A percentile compares a stretch with the other conserved stretches of the same genome.
Evolutionary conservation across 2,113 vertebrate genomes (phyloP).

Genomic region (Crotalus horridus): DNA sequence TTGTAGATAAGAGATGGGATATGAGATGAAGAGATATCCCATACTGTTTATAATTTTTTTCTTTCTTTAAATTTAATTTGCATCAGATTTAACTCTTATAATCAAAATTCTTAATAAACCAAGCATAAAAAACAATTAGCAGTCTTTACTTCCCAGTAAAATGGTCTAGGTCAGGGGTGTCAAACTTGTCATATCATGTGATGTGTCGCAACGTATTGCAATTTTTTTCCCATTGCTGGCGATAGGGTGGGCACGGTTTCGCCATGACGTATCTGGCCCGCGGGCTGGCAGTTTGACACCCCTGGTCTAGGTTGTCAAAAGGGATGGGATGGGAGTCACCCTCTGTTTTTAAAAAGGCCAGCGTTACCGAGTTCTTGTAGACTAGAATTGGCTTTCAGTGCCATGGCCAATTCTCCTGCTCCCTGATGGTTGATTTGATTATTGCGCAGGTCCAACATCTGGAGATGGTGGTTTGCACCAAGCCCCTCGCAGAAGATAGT

Average conservation of each 20-base stretch:
- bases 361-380: slow-evolving; percentile 86
- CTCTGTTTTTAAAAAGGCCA: not conserved
- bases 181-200: too few relatives aligned
- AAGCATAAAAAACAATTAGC: not conserved
- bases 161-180: not conserved
- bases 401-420: slow-evolving; percentile 78
- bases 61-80: not conserved
- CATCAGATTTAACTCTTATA: not conserved
- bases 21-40: not conserved
- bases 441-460: slow-evolving; percentile 86
- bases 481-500: slow-evolving; percentile 85
- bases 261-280: too few relatives aligned
- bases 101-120: not conserved
- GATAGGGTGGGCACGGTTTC: too few relatives aligned
- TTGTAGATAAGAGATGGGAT: not conserved
- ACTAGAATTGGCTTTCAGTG: slow-evolving; percentile 74
- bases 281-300: too few relatives aligned
- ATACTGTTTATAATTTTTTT: not conserved
- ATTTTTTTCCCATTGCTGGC: too few relatives aligned
- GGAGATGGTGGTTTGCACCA: slow-evolving; percentile 72
- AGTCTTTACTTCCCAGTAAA: not conserved
- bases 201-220: too few relatives aligned
- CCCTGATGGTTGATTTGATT: slow-evolving; percentile 94
- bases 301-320: not conserved
- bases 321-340: not conserved